Base-by-base conservation (phyloP, 2,888 invertebrate species). In the Syritta pipiens region DNA sequence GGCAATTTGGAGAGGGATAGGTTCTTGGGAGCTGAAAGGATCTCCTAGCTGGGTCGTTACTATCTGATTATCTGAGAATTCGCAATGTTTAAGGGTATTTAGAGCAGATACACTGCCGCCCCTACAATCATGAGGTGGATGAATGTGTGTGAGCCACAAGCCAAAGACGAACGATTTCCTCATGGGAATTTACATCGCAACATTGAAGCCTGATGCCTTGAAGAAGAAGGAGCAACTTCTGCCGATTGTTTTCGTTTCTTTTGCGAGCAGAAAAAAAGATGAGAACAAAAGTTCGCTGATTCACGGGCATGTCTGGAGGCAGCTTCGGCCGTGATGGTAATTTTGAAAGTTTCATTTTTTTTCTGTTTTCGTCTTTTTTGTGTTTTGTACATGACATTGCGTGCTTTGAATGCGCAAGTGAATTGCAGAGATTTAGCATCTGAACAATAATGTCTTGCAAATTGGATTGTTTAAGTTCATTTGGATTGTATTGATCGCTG, bases 391-490 rank as follows among this genome's bases (percentile, higher is more conserved):
- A 44, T n/a, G 26, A 35, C 37, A 46, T 53, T 67, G 37, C 67
- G 67, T 67, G 57, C 22, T 28, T 5, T 67, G 67, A 67, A 67
- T 67, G 28, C 20, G 35, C 12, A 46, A 57, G 48, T 46, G 37
- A 67, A 67, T 57, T 46, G 22, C 32, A 19, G n/a, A 22, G 42
- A 42, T 68, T 49, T 49, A 17, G 42, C 24, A 51, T 60, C 44
- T 35, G n/a, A n/a, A n/a, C 59, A 44, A 59, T 59, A 42, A 49
- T 51, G 49, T 35, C 35, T 51, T 6, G 35, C 49, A 51, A 69
- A 69, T 69, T 60, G 59, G 49, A 49, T 69, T 69, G 49, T 65
- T 53, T 53, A 28, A 37, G 28, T 53, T 65, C 44, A 53, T 46
- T 53, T 24, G 32, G 19, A 67, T 48, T 55, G 48, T 57, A 67